phyloP scores from a whole-genome alignment of 2,888 invertebrate genomes.

The Schizotus pectinicornis region DNA sequence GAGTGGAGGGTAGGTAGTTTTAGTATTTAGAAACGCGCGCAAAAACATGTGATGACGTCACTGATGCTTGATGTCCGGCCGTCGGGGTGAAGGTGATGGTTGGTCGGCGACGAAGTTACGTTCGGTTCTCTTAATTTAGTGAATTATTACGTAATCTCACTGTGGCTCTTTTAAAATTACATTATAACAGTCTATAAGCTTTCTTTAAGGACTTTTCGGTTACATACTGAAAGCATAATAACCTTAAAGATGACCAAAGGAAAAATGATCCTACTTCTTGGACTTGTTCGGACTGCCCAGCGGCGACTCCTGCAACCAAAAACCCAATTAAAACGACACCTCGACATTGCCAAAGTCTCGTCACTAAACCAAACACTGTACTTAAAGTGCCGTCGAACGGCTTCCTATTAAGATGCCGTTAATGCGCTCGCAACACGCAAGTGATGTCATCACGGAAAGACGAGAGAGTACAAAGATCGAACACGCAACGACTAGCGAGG shows the following conservation, averaged over 20 bases:
- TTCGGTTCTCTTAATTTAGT: neutral
- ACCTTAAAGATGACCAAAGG: slow-evolving; percentile 4
- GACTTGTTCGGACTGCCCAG: slow-evolving; percentile 48
- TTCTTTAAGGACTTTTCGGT: slow-evolving; percentile 1
- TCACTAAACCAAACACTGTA: too few species aligned
- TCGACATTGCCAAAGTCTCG: too few species aligned
- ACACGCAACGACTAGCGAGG: too few species aligned
- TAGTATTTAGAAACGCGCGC: too few species aligned
- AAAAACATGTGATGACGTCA: too few species aligned
- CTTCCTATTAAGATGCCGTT: too few species aligned
- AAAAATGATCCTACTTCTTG: slow-evolving; percentile 43
- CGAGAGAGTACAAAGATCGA: too few species aligned
- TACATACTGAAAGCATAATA: slow-evolving; percentile 16
- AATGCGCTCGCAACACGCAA: too few species aligned
- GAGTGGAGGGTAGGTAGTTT: too few species aligned
- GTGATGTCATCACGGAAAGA: too few species aligned
- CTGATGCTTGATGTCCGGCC: neutral
- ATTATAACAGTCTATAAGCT: slow-evolving; percentile 10
- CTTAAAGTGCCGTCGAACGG: too few species aligned
- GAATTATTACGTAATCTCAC: slow-evolving; percentile 22
- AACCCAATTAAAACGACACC: slow-evolving; percentile 2
- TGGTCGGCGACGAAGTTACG: too few species aligned
- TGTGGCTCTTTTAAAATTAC: neutral
- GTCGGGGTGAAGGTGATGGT: slow-evolving; percentile 1
- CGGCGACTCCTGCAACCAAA: slow-evolving; percentile 48